Conservation (phyloP, 1,140 invertebrate genomes). For the Tribolium castaneum region DNA sequence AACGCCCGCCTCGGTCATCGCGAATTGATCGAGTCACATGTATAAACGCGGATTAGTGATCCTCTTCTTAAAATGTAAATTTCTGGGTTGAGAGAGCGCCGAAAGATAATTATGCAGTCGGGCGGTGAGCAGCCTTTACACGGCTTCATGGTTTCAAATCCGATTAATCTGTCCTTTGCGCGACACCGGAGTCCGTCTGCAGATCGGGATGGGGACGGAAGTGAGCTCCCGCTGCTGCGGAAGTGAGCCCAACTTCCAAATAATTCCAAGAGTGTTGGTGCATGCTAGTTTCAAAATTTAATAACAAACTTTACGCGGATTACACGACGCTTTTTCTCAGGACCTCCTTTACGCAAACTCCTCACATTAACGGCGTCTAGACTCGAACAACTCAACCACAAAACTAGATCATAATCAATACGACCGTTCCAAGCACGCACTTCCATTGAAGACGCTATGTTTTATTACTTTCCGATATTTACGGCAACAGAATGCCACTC, state of each 20-base stretch:
- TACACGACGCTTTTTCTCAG: background rate
- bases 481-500: background rate
- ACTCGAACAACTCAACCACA: background rate
- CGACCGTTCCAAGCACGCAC: background rate
- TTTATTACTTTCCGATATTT: background rate
- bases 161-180: slow-evolving; percentile 57
- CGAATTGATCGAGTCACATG: slow-evolving; percentile 21
- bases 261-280: slow-evolving; percentile 41
- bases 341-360: background rate
- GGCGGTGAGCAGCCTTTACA: slow-evolving; percentile 58
- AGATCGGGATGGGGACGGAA: slow-evolving; percentile 36
- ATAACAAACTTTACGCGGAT: slow-evolving; percentile 32
- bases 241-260: slow-evolving; percentile 41
- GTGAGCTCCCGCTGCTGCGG: slow-evolving; percentile 27
- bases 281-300: slow-evolving; percentile 29
- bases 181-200: slow-evolving; percentile 43
- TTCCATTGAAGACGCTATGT: background rate
- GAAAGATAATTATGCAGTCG: slow-evolving; percentile 59
- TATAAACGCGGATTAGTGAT: slow-evolving; percentile 51
- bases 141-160: slow-evolving; percentile 60
- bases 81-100: slow-evolving; percentile 54
- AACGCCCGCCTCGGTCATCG: slow-evolving; percentile 9
- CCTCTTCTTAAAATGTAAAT: slow-evolving; percentile 59
- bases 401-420: slow-evolving; percentile 5
- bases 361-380: slow-evolving; percentile 6